phyloP scores from a whole-genome alignment of 2,797 vertebrate species.

The Rachycentron canadum region DNA sequence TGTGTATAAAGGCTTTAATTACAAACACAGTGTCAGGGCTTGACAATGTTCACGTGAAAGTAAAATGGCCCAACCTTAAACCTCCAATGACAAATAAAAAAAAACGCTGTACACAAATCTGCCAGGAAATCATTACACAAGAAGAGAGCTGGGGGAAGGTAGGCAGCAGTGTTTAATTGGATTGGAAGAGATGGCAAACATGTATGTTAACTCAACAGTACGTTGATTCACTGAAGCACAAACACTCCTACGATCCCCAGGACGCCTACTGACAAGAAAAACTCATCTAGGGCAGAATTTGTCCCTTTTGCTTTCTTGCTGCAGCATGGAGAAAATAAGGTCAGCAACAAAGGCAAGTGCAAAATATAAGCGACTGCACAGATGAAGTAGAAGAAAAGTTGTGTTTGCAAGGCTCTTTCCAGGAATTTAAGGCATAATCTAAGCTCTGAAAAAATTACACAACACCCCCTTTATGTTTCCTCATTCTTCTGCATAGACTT shows the following conservation, averaged over 20 bases:
- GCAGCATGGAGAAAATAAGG: slow-evolving; percentile 38
- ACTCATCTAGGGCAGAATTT: slow-evolving; percentile 49
- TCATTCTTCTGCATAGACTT: neutral
- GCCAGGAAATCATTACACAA: slow-evolving; percentile 52
- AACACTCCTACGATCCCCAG: slow-evolving; percentile 26
- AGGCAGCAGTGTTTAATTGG: slow-evolving; percentile 44
- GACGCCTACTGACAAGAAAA: slow-evolving; percentile 14
- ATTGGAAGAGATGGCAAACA: slow-evolving; percentile 28
- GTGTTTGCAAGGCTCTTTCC: slow-evolving; percentile 10
- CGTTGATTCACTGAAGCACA: slow-evolving; percentile 34
- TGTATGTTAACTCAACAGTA: slow-evolving; percentile 37
- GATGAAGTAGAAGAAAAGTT: neutral
- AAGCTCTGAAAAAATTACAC: neutral
- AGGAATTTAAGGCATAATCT: neutral
- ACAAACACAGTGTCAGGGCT: slow-evolving; percentile 2
- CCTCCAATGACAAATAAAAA: neutral
- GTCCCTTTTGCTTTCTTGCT: slow-evolving; percentile 4
- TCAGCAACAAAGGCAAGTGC: slow-evolving; percentile 20
- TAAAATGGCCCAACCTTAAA: neutral
- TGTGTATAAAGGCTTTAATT: neutral
- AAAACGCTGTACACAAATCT: neutral
- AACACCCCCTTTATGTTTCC: neutral
- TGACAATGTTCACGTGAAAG: neutral
- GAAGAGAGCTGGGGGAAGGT: slow-evolving; percentile 3
- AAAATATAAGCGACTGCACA: slow-evolving; percentile 8